Percentiles rank a stretch among this genome's conserved stretches.
Evolutionary conservation across 2,113 vertebrate genomes (phyloP).

Genomic region (Onychorhynchus coronatus): DNA sequence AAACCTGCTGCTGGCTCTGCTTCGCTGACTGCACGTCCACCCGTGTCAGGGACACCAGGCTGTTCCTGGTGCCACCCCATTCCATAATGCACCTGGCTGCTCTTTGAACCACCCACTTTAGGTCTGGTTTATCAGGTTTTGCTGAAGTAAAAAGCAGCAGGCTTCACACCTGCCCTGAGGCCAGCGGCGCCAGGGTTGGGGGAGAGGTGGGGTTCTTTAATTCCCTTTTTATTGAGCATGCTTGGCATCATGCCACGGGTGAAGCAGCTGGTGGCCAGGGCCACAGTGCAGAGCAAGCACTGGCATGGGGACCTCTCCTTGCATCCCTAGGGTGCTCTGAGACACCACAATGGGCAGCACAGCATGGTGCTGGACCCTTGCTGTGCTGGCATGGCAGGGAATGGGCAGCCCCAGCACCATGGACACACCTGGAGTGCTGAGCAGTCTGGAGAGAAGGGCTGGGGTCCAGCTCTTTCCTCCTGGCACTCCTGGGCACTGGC

Average conservation of each 20-base stretch:
- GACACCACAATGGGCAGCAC: not conserved
- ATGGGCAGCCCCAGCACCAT: not conserved
- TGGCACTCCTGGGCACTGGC: not conserved
- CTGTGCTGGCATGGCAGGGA: accelerated
- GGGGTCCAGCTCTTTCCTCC: not conserved
- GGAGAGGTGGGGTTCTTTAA: not conserved
- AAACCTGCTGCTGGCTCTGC: not conserved
- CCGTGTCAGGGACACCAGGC: accelerated
- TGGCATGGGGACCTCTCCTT: accelerated
- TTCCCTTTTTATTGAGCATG: not conserved
- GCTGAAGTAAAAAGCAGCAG: not conserved
- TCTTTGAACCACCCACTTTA: not conserved
- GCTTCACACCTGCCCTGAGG: not conserved
- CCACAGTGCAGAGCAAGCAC: not conserved
- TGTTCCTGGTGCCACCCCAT: not conserved
- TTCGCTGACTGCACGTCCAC: accelerated
- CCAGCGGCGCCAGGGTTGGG: accelerated
- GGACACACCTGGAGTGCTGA: not conserved
- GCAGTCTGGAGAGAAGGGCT: not conserved
- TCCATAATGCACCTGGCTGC: not conserved
- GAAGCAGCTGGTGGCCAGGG: not conserved
- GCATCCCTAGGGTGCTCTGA: not conserved
- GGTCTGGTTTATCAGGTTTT: not conserved
- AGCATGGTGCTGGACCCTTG: accelerated
- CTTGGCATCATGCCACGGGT: accelerated